Base-by-base conservation (phyloP, 1,140 invertebrate species). In the Dendroctonus valens region DNA sequence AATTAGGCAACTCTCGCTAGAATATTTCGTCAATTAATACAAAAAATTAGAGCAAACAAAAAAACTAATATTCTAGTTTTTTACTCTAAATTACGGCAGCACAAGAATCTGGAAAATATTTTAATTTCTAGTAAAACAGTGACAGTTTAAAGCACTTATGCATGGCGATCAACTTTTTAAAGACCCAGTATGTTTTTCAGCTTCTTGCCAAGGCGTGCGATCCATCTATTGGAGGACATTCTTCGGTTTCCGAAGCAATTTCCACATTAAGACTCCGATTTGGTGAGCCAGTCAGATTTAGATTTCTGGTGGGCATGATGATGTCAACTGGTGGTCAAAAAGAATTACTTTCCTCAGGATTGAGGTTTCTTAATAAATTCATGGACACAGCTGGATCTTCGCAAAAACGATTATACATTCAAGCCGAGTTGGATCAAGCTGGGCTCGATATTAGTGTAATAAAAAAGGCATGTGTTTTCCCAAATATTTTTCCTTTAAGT, bases 201-300 rank as follows among this genome's bases (percentile, higher is more conserved):
- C 78, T 92, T 42, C 79, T 92, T 14, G 88, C 89, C 52, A 88
- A 87, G 74, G 86, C 89, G 37, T 92, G 91, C 78, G 86, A 89
- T 74, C 84, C 86, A 42, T 82, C 86, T 3, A 83, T 83, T 2
- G 80, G 80, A 8, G 93, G 92, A 6, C 91, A 93, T 78, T 84
- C 85, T 0, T 86, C 90, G 63, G 91, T 96, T 8, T 91, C 93
- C 0, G 94, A 97, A 77, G 93, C 94, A 0, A 85, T 97, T 60
- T 93, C 93, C 0, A 94, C 93, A 0, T 81, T 97, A 46, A 84
- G 94, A 11, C 80, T 97, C 0, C 83, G 93, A 41, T 94, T 93
- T 75, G 94, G 93, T 15, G 94, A 98, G 76, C 92, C 93, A 0
- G 93, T 95, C 5, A 83, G 94, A 70, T 97, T 96, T 79, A 85